These are phyloP conservation scores for Clinocottus analis DNA, from an alignment of 2,113 vertebrate species.

Conservation along the genomic window DNA sequence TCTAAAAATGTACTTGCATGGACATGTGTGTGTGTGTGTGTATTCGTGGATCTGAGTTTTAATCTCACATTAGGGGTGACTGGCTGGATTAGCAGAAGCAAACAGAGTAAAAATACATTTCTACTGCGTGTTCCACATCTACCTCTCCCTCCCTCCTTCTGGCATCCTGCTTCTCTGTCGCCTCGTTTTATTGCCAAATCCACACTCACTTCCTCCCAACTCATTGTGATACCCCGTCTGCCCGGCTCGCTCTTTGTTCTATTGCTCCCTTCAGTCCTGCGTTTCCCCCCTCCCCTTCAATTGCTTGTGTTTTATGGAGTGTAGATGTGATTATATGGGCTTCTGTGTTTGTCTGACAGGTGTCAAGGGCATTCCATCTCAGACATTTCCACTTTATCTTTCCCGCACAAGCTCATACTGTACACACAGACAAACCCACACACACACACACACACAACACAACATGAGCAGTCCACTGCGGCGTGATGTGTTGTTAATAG, in stretches of 20 bases:
- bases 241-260: constrained; percentile 45
- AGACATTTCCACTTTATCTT: constrained; percentile 58
- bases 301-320: constrained; percentile 64
- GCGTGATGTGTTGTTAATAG: constrained; percentile 80
- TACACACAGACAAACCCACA: constrained; percentile 9
- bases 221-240: constrained; percentile 54
- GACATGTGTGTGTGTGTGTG: not conserved
- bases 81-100: constrained; percentile 53
- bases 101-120: constrained; percentile 46
- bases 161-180: constrained; percentile 39
- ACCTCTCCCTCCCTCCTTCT: constrained; percentile 25
- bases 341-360: constrained; percentile 74
- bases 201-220: constrained; percentile 35
- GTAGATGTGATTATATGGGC: constrained; percentile 69
- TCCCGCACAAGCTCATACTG: constrained; percentile 31
- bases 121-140: constrained; percentile 20
- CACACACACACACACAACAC: constrained; percentile 7
- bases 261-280: constrained; percentile 30
- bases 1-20: constrained; percentile 12
- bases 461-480: constrained; percentile 53
- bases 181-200: constrained; percentile 40
- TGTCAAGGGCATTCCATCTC: constrained; percentile 76
- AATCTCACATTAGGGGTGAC: constrained; percentile 41
- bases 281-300: constrained; percentile 14
- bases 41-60: constrained; percentile 12